Evolutionary conservation across 2,888 invertebrate genomes (phyloP).

Genomic region (Timema cristinae): DNA sequence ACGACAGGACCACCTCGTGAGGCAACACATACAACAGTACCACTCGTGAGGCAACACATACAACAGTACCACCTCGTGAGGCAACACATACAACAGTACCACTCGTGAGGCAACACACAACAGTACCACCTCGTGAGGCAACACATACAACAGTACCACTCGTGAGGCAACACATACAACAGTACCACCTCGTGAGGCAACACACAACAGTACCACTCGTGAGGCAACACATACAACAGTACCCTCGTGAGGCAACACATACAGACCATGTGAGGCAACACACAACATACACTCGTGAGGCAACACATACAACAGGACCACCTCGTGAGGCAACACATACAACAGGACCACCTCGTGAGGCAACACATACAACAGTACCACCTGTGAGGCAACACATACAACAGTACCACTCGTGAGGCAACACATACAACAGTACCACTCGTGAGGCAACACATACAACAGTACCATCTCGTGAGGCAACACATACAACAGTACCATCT

Average conservation of each 20-base stretch:
- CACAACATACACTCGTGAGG: too few relatives aligned
- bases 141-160: neutral
- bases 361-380: slow-evolving; percentile 58
- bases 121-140: too few relatives aligned
- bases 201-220: too few relatives aligned
- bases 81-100: neutral
- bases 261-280: too few relatives aligned
- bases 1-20: slow-evolving; percentile 30
- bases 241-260: too few relatives aligned
- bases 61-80: neutral
- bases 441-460: slow-evolving; percentile 29
- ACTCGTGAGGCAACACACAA: too few relatives aligned
- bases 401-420: neutral
- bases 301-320: too few relatives aligned
- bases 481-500: slow-evolving; percentile 4
- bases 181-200: neutral
- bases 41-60: neutral
- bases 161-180: neutral
- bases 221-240: too few relatives aligned
- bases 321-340: too few relatives aligned
- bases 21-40: slow-evolving; percentile 4
- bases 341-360: slow-evolving; percentile 76
- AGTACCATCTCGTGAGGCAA: neutral
- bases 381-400: neutral
- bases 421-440: neutral